Evolutionary conservation across 1,140 invertebrate species (phyloP), one percentile per base, ranked within the genome.

Genomic region (Samia ricini): DNA sequence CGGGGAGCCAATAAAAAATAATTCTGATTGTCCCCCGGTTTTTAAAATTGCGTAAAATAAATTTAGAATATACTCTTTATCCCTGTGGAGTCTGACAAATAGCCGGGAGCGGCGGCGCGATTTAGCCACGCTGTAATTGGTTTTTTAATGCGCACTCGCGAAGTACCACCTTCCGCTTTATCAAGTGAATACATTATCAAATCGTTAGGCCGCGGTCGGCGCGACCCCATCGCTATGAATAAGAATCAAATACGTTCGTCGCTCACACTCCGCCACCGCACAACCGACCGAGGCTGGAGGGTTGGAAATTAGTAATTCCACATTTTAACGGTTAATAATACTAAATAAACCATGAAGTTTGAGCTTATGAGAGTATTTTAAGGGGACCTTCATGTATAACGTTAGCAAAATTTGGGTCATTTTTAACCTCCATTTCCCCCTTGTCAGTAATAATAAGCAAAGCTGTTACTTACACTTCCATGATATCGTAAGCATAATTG

Each of bases 171-270:
- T 88, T 89, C 83, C 83, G 79, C 83, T 87, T 85, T 89, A 89
- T 89, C 81, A 86, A 89, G 84, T 87, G 87, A 88, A 89, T 89
- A 87, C 84, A 88, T 89, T 89, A 89, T 88, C 87, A 88, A 89
- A 88, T 89, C 85, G 87, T 89, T 87, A 87, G 80, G 79, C 72
- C 77, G 83, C 81, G 81, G 84, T 77, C 77, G 80, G 65, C 48
- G 51, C 76, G 68, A 69, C 75, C 79, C 77, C 74, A 42, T 66
- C 69, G 70, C 78, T 64, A 86, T 87, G 79, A 86, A 88, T 88
- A 89, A 88, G 82, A 86, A 88, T 88, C 81, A 89, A 85, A 85
- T 76, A 76, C 77, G 79, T 76, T 68, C 69, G 76, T 76, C 71
- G 77, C 74, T 83, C 75, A 71, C 75, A 69, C 67, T 63, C 74